Evolutionary conservation across 2,797 vertebrate species (phyloP), one percentile per base, ranked within the genome.

Genomic region (Diplodus sargus): DNA sequence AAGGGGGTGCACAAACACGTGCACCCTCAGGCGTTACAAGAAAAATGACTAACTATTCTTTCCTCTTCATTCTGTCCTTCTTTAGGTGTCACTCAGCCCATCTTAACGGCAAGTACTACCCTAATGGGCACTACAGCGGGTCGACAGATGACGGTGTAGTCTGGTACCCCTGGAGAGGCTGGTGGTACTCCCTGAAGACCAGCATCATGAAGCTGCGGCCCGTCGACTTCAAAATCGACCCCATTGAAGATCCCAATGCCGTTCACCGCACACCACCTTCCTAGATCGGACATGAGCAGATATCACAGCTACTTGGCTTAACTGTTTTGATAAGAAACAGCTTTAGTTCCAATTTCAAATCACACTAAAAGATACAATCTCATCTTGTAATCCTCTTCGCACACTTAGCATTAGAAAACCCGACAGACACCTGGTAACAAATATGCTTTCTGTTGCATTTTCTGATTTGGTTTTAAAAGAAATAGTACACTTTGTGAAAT

Each of bases 111-210:
- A 20, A 93, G 0, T 98, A 99, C 93, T 95, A 98, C 87, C 78
- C 66, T 5, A 51, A 4, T 0, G 97, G 98, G 3, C 87, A 96
- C 42, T 99, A 99, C 70, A 94, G 91, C 0, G 94, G 94, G 2
- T 3, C 82, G 14, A 97, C 97, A 0, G 98, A 99, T 78, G 94
- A 97, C 1, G 97, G 98, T 3, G 72, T 99, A 16, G 94, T 99
- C 51, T 99, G 98, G 98, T 97, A 96, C 88, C 95, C 96, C 3
- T 99, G 98, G 98, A 97, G 92, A 28, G 98, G 98, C 10, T 99
- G 97, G 97, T 99, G 98, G 98, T 99, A 99, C 90, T 99, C 98
- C 22, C 91, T 99, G 78, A 98, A 97, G 93, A 96, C 95, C 14
- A 96, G 95, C 58, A 86, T 96, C 82, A 98, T 99, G 97, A 98